Evolutionary conservation across 2,113 vertebrate species (phyloP).

Genomic region (Tympanuchus pallidicinctus): DNA sequence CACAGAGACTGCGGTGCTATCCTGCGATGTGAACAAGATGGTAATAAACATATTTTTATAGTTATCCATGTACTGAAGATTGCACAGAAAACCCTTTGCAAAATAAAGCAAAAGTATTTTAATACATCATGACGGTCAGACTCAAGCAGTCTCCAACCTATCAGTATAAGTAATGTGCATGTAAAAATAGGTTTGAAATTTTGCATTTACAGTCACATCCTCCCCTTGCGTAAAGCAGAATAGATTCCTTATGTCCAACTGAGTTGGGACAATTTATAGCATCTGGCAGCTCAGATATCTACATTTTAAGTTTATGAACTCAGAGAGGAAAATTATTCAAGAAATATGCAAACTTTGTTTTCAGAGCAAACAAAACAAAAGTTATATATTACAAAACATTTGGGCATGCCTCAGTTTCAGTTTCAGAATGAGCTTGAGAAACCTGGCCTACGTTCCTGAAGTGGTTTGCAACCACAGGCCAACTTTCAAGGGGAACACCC

Average conservation of each 20-base stretch:
- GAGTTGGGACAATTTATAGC: not conserved
- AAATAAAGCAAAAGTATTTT: not conserved
- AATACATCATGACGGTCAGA: not conserved
- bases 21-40: not conserved
- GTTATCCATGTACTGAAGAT: not conserved
- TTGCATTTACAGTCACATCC: not conserved
- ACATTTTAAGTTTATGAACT: not conserved
- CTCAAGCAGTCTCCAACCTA: not conserved
- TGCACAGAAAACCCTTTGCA: not conserved
- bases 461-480: not conserved
- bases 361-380: constrained; percentile 1
- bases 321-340: not conserved
- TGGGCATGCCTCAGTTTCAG: not conserved
- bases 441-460: constrained; percentile 25
- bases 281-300: not conserved
- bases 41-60: not conserved
- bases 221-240: not conserved
- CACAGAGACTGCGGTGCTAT: not conserved
- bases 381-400: not conserved
- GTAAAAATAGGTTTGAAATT: not conserved
- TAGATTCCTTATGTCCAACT: not conserved
- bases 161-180: not conserved
- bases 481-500: constrained; percentile 36
- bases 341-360: not conserved
- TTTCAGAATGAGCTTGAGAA: not conserved